These are phyloP conservation scores for Caenorhabditis doughertyi DNA, from an alignment of 2,888 invertebrate species.

Conservation along the genomic window DNA sequence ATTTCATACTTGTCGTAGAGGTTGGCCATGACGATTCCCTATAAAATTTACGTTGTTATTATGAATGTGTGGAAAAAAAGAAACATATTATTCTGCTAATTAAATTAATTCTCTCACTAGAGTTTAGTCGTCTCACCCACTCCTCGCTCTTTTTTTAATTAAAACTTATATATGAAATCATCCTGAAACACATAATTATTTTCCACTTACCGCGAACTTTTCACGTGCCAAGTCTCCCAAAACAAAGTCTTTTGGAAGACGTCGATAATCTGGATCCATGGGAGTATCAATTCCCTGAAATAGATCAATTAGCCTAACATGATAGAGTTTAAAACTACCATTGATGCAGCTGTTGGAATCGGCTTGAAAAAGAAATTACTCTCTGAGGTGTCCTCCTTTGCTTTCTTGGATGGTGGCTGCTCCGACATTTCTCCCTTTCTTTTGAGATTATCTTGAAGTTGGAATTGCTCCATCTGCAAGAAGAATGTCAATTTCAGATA, in stretches of 20 bases:
- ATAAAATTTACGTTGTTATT: neutral
- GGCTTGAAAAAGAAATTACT: slow-evolving; percentile 10
- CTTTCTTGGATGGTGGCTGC: neutral
- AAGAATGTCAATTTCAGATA: neutral
- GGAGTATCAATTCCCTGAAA: slow-evolving; percentile 35
- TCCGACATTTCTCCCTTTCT: neutral
- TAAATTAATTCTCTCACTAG: no score
- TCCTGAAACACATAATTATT: neutral
- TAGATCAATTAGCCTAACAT: no score
- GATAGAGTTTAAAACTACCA: no score
- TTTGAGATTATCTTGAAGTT: slow-evolving; percentile 9
- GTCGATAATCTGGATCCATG: slow-evolving; percentile 29
- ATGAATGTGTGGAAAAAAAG: no score
- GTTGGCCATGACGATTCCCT: slow-evolving; percentile 49
- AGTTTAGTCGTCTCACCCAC: no score
- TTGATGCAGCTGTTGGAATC: slow-evolving; percentile 25
- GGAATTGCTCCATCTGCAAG: slow-evolving; percentile 16
- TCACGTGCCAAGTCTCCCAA: slow-evolving; percentile 46
- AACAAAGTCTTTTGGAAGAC: slow-evolving; percentile 42
- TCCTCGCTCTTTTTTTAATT: neutral
- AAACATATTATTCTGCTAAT: neutral
- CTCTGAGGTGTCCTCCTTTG: neutral
- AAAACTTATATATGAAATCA: neutral
- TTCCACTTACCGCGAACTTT: slow-evolving; percentile 41
- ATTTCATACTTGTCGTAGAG: slow-evolving; percentile 50